phyloP scores from a whole-genome alignment of 2,797 vertebrate genomes.

The Lepilemur ruficaudatus region DNA sequence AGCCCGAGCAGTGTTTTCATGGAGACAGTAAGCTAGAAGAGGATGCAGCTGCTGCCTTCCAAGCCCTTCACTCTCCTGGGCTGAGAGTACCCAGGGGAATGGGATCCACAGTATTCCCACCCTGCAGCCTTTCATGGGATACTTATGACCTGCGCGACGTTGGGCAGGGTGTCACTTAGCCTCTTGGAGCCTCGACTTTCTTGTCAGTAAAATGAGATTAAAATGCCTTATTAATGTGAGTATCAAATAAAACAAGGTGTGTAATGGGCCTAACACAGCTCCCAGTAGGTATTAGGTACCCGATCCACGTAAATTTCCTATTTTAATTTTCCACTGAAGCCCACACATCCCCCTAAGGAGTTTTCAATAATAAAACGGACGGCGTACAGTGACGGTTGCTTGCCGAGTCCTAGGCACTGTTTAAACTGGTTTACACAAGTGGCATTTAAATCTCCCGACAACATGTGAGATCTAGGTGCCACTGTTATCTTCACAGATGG shows the following conservation, averaged over 20 bases:
- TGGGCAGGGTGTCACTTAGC: background rate
- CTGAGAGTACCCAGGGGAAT: background rate
- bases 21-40: background rate
- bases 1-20: fast-evolving
- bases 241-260: background rate
- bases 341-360: background rate
- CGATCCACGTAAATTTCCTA: background rate
- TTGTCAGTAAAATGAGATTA: background rate
- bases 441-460: background rate
- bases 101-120: fast-evolving
- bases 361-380: background rate
- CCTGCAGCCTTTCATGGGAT: background rate
- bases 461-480: background rate
- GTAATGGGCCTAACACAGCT: background rate
- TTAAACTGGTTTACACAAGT: background rate
- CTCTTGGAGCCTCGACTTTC: background rate
- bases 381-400: background rate
- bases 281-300: no score
- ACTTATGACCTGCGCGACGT: background rate
- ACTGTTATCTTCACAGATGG: background rate
- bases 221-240: background rate
- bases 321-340: background rate
- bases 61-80: background rate
- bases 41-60: background rate
- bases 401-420: background rate